A percentile compares a stretch with the other conserved stretches of the same genome.
phyloP scores from a whole-genome alignment of 2,888 invertebrate genomes.

The Tipula lateralis region DNA sequence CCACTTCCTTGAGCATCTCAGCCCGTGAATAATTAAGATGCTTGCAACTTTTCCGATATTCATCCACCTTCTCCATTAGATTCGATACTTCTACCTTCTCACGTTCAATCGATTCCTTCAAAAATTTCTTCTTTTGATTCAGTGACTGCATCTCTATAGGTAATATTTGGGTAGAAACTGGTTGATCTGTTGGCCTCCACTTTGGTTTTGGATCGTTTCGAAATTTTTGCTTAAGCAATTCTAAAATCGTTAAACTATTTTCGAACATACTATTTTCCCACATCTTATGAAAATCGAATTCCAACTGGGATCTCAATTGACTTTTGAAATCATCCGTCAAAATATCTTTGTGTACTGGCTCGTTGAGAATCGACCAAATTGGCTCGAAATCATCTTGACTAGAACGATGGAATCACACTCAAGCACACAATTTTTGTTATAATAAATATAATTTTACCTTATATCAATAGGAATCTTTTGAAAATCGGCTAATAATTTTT shows the following conservation, averaged over 20 bases:
- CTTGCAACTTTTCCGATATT: neutral
- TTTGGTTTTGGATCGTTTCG: neutral
- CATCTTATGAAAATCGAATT: neutral
- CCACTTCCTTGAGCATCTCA: neutral
- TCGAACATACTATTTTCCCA: neutral
- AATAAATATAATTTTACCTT: neutral
- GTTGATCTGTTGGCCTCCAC: neutral
- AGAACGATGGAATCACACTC: neutral
- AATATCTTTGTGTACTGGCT: neutral
- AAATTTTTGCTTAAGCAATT: neutral
- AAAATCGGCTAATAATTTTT: neutral
- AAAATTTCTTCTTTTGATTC: neutral
- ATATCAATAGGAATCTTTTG: neutral
- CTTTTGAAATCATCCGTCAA: constrained; percentile 27
- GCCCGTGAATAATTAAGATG: neutral
- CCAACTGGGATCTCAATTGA: neutral
- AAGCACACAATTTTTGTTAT: too few relatives aligned
- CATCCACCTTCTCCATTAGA: neutral
- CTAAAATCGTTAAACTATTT: neutral
- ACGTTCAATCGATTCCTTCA: neutral
- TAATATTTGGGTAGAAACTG: neutral
- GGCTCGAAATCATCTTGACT: neutral
- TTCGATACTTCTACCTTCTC: neutral
- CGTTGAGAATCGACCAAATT: neutral
- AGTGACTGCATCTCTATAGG: neutral